Base-by-base conservation (phyloP, 1,140 invertebrate species). In the Bactericera cockerelli region DNA sequence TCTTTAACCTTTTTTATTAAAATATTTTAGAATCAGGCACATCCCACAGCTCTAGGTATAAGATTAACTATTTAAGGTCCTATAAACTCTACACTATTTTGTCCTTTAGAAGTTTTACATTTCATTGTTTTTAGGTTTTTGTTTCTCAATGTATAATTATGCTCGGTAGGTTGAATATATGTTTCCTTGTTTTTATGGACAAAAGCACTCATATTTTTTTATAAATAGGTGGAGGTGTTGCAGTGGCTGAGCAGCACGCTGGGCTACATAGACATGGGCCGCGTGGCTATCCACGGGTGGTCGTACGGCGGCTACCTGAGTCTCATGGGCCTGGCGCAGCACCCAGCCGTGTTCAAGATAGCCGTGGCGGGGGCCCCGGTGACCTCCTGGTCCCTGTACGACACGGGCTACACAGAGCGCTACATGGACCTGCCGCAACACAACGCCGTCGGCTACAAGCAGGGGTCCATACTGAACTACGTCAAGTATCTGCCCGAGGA, bases 271-370 rank as follows among this genome's bases (percentile, higher is more conserved):
- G 95, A 99, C 71, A 80, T 95, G 74, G 80, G 81, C 63, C 78
- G 95, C 58, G 82, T 99, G 1, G 95, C 89, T 3, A 90, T 99
- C 65, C 91, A 95, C 70, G 96, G 96, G 4, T 99, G 95, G 95
- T 98, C 94, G 53, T 99, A 99, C 70, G 96, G 93, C 28, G 86
- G 88, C 21, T 92, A 92, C 72, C 76, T 92, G 2, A 89, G 85
- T 66, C 75, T 92, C 25, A 87, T 92, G 80, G 89, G 83, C 2
- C 71, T 93, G 19, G 85, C 86, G 64, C 87, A 89, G 54, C 81
- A 84, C 70, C 85, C 87, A 1, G 79, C 87, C 61, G 74, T 89
- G 49, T 93, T 93, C 70, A 91, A 90, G 81, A 67, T 85, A 21
- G 89, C 89, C 19, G 88, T 97, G 61, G 93, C 94, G 56, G 96